Conservation (phyloP, 2,888 invertebrate genomes). For the Monoplex corrugatus region DNA sequence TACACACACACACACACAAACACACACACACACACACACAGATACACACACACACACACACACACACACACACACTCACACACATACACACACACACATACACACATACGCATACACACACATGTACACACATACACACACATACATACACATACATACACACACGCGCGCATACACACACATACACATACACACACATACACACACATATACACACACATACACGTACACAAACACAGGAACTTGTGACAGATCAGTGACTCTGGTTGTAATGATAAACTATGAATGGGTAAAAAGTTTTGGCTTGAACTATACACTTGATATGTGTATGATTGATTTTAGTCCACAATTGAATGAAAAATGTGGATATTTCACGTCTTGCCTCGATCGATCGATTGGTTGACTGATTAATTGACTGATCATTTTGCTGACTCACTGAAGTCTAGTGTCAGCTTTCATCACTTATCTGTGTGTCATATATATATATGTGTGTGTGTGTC, state of each 20-base stretch:
- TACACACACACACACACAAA: background rate
- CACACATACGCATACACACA: background rate
- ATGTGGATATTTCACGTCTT: no score
- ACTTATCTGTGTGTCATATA: background rate
- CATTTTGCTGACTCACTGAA: no score
- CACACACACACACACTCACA: background rate
- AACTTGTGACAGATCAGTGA: no score
- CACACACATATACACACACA: background rate
- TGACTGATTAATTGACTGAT: no score
- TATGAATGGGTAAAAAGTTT: no score
- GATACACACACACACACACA: background rate
- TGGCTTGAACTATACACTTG: no score
- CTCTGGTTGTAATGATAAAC: no score
- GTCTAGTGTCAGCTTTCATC: no score
- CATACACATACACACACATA: background rate
- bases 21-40: background rate
- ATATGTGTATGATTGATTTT: no score
- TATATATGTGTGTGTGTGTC: background rate
- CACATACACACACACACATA: background rate
- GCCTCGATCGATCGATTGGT: no score
- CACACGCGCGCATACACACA: background rate
- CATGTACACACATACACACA: constrained; percentile 13
- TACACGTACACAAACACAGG: background rate
- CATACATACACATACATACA: background rate
- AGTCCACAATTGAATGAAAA: no score